phyloP scores from a whole-genome alignment of 2,797 vertebrate genomes.

The Heteromormyrus szaboi region DNA sequence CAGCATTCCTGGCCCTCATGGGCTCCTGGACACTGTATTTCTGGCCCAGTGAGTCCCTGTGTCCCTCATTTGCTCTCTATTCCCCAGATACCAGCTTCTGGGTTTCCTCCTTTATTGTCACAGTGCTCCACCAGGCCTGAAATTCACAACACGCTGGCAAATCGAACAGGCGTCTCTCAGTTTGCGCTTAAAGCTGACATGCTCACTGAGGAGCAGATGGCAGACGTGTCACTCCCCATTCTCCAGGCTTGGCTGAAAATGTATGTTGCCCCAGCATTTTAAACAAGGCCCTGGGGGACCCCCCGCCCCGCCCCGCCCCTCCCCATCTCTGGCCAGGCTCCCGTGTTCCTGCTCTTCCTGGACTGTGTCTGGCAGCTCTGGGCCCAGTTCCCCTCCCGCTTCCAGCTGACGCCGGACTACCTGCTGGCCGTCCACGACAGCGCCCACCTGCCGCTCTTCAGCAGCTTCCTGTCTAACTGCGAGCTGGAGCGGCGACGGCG shows the following conservation, averaged over 20 bases:
- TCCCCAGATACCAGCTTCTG: neutral
- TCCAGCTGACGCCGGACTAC: slow-evolving; percentile 81
- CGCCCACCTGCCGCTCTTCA: slow-evolving; percentile 73
- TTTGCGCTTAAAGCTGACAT: neutral
- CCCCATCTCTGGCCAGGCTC: slow-evolving; percentile 60
- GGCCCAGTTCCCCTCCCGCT: slow-evolving; percentile 73
- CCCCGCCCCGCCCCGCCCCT: neutral
- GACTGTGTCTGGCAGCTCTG: slow-evolving; percentile 89
- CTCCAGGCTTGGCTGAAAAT: neutral
- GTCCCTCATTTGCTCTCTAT: neutral
- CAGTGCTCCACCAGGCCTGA: neutral
- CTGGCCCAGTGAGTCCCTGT: neutral
- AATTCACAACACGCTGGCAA: neutral
- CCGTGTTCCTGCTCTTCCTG: slow-evolving; percentile 86
- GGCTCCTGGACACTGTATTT: neutral
- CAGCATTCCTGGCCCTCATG: neutral
- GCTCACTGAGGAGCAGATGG: neutral
- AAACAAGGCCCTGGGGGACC: neutral
- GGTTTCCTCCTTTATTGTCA: neutral
- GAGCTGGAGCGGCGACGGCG: slow-evolving; percentile 70
- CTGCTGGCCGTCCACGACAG: slow-evolving; percentile 84
- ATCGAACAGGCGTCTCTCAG: neutral
- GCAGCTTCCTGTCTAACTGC: slow-evolving; percentile 81
- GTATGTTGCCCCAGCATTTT: neutral
- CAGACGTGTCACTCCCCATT: neutral